Percentiles rank a stretch among this genome's conserved stretches.
Conservation (phyloP, 35 echinoderm and acorn worm species). For the Stichopus chloronotus region DNA sequence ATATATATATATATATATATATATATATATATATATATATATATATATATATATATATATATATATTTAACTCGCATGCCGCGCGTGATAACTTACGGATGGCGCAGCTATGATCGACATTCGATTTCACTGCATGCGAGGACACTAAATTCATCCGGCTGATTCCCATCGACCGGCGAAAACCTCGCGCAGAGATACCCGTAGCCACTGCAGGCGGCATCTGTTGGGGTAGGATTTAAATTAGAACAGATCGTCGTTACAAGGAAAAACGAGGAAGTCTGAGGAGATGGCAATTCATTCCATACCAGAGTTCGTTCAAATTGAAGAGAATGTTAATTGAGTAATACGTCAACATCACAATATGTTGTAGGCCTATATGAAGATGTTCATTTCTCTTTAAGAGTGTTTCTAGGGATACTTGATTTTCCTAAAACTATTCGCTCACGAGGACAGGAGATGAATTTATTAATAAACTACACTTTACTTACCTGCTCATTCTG, state of each 20-base stretch:
- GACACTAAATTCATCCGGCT: neutral
- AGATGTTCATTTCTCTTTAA: neutral
- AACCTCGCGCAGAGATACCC: neutral
- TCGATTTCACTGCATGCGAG: neutral
- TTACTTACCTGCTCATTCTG: too few relatives aligned
- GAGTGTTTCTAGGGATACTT: too few relatives aligned
- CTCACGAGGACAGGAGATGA: too few relatives aligned
- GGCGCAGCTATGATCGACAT: neutral
- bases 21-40: too few relatives aligned
- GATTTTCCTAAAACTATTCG: too few relatives aligned
- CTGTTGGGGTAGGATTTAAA: neutral
- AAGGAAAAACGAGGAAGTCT: neutral
- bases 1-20: too few relatives aligned
- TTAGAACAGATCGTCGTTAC: too few relatives aligned
- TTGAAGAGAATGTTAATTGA: neutral
- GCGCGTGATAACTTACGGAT: too few relatives aligned
- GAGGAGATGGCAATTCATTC: neutral
- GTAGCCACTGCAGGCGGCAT: constrained; percentile 29
- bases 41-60: too few relatives aligned
- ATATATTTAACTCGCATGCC: too few relatives aligned
- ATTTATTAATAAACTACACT: too few relatives aligned
- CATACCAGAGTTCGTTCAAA: neutral
- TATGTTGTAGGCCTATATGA: neutral
- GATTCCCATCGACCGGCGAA: neutral
- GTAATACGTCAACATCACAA: neutral